A percentile compares a stretch with the other conserved stretches of the same genome.
phyloP scores from a whole-genome alignment of 2,888 invertebrate genomes.

The Drosophila kanekoi region DNA sequence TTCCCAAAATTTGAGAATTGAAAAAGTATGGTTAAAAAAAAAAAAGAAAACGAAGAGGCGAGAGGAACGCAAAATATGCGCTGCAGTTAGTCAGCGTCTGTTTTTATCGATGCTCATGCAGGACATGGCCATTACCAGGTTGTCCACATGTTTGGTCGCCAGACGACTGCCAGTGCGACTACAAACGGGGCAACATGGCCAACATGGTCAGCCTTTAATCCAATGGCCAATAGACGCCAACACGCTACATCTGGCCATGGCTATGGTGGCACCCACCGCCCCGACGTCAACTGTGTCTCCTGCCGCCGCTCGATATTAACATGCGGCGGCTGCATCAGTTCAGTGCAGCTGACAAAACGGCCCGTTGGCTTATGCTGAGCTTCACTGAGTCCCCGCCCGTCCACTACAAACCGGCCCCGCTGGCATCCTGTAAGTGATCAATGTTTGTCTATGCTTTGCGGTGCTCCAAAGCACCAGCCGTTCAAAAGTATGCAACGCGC shows the following conservation, averaged over 20 bases:
- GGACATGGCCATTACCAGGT: constrained; percentile 56
- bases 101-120: constrained; percentile 62
- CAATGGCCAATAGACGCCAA: constrained; percentile 71
- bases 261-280: constrained; percentile 1
- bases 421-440: constrained; percentile 78
- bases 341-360: constrained; percentile 65
- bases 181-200: constrained; percentile 24
- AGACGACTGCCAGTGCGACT: constrained; percentile 4
- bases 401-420: constrained; percentile 17
- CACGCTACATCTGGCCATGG: constrained; percentile 13
- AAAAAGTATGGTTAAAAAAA: background rate
- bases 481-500: constrained; percentile 54
- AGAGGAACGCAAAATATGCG: constrained; percentile 7
- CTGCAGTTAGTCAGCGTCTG: constrained; percentile 37
- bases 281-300: background rate
- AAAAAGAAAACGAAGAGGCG: background rate
- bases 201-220: constrained; percentile 70
- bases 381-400: background rate
- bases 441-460: constrained; percentile 77
- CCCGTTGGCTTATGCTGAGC: constrained; percentile 58
- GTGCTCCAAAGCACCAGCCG: constrained; percentile 49
- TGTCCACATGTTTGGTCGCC: constrained; percentile 46
- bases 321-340: constrained; percentile 59
- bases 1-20: constrained; percentile 2
- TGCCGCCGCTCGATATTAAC: constrained; percentile 61